A percentile compares a stretch with the other conserved stretches of the same genome.
These are phyloP conservation scores for Coracias cyanogaster DNA, from an alignment of 2,797 vertebrate genomes.

Conservation along the genomic window DNA sequence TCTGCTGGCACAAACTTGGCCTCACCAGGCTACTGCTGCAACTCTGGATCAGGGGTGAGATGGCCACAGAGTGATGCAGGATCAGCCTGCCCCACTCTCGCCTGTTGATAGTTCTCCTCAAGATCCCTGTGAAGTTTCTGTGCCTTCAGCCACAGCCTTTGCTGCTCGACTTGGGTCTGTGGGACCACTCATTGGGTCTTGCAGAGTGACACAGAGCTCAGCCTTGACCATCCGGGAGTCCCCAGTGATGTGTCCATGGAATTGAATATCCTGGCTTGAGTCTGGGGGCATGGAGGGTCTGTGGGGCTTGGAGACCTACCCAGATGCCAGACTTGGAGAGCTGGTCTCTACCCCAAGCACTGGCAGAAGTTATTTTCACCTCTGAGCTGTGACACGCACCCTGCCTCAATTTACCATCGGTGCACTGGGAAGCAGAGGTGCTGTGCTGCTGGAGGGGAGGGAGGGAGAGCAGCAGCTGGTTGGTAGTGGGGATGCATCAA, in stretches of 20 bases:
- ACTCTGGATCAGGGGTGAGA: background rate
- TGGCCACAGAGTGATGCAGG: rapidly evolving
- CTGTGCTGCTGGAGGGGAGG: background rate
- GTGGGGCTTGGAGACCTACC: background rate
- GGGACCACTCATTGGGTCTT: background rate
- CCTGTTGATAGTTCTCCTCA: background rate
- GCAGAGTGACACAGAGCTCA: background rate
- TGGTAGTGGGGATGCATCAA: background rate
- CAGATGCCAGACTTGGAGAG: background rate
- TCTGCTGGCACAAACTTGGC: background rate
- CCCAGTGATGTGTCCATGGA: rapidly evolving
- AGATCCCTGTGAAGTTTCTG: background rate
- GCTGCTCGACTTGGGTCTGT: background rate
- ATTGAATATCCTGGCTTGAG: background rate
- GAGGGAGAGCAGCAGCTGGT: background rate
- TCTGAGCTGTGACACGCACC: background rate
- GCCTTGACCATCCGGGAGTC: background rate
- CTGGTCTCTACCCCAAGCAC: background rate
- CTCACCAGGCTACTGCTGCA: rapidly evolving
- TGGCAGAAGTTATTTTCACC: background rate
- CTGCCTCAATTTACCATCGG: background rate
- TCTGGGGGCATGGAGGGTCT: background rate
- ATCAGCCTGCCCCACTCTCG: rapidly evolving
- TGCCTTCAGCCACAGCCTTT: background rate
- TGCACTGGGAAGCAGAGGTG: background rate